Evolutionary conservation across 2,113 vertebrate species (phyloP), one percentile per base, ranked within the genome.

Genomic region (Archocentrus centrarchus): DNA sequence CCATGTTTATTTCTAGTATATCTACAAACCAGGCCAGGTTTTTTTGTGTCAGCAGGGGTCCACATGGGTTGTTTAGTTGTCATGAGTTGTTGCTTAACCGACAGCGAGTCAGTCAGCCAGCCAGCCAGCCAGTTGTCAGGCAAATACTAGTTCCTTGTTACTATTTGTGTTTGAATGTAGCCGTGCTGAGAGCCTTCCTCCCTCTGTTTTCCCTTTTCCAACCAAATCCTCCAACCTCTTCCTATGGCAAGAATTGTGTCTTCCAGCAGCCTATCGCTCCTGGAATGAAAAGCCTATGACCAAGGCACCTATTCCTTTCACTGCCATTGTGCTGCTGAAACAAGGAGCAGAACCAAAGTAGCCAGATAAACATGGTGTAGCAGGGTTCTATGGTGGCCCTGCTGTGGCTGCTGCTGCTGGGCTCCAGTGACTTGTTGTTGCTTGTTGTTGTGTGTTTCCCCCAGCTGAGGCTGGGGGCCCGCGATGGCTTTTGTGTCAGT

Each of bases 321-420:
- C 66, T 73, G 60, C 88, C 17, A 3, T 14, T 83, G 90, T 92
- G 79, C 86, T 70, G 80, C 86, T 84, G 90, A 95, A 94, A 94
- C 91, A 86, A 90, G 92, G 75, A 90, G 90, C 82, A 81, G 81
- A 92, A 27, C 85, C 77, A 78, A 88, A 94, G 91, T 84, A 89
- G 83, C 92, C 88, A 68, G 91, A 80, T 58, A 63, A 95, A 94
- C 94, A 91, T 18, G 78, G 89, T 94, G 91, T 93, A 89, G 87
- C 73, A 24, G 61, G 78, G 64, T 60, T 84, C 73, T 73, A 83
- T 88, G 77, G 91, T 94, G 95, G 95, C 86, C 91, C 91, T 37
- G 80, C 95, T 95, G 94, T 91, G 95, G 95, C 91, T 91, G 93
- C 93, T 96, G 93, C 95, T 94, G 91, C 94, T 94, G 93, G 93